Evolutionary conservation across 2,888 invertebrate species (phyloP), one percentile per base, ranked within the genome.

Genomic region (Plemyria rubiginata): DNA sequence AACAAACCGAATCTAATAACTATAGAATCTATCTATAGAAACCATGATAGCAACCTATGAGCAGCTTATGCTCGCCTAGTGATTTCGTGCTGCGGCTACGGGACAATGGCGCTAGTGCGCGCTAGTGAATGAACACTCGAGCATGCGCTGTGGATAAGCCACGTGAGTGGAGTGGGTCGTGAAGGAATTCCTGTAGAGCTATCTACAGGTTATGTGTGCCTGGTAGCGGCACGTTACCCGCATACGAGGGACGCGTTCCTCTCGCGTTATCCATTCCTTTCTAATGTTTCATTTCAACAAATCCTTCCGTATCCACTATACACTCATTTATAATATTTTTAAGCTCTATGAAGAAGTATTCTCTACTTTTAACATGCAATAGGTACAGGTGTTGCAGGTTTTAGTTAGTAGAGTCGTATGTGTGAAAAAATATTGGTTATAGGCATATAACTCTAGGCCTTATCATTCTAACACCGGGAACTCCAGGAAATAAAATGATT

Each of bases 201-300:
- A 70, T 72, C 67, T 29, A 56, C 51, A 3, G 54, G 50, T 74
- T 73, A 81, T 90, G 81, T 38, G 71, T 54, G 60, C 88, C 88
- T 87, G 72, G 88, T 90, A 77, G 54, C 63, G 73, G 68, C 77
- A 84, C 82, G 82, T 83, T 78, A 78, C 70, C 76, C 71, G 78
- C 87, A 86, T 86, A 85, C 84, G 74, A 86, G 84, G 84, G 84
- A 86, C 82, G 84, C 80, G 76, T 80, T 82, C 81, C 77, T 74
- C 79, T 74, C 68, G 72, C 68, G 76, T 77, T 76, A 67, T 77
- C 72, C 70, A 67, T 71, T 73, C 55, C 59, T 55, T 61, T 61
- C 61, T 55, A 38, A 38, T 38, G 11, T 38, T 38, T 38, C 11
- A 38, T 38, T 38, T 38, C 11, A 38, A 11, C 11, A 38, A 38